A percentile compares a stretch with the other conserved stretches of the same genome.
phyloP scores from a whole-genome alignment of 1,140 invertebrate genomes.

The Matsumurasca onukii region DNA sequence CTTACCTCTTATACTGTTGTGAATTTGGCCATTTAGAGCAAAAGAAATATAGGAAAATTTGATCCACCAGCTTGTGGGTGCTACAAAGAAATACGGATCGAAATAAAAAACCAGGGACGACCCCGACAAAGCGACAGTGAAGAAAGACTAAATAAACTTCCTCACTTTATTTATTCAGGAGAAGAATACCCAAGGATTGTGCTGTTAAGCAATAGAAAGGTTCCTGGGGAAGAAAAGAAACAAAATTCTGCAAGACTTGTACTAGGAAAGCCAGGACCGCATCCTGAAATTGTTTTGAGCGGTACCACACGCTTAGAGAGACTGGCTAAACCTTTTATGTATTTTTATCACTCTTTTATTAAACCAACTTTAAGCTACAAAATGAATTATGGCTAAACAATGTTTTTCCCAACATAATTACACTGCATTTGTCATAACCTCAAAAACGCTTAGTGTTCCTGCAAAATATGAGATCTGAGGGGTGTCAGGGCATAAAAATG shows the following conservation, averaged over 20 bases:
- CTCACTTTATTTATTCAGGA: slow-evolving; percentile 13
- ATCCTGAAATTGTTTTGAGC: slow-evolving; percentile 7
- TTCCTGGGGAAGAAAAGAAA: slow-evolving; percentile 10
- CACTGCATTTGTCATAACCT: not conserved
- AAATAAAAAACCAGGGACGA: slow-evolving; percentile 6
- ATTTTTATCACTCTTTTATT: not conserved
- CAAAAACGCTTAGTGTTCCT: not conserved
- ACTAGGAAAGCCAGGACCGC: not conserved
- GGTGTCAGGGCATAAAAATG: not conserved
- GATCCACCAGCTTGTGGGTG: slow-evolving; percentile 9
- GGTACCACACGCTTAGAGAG: slow-evolving; percentile 21
- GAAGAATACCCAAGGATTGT: slow-evolving; percentile 14
- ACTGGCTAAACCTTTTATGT: not conserved
- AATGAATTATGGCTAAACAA: not conserved
- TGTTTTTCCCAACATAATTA: not conserved
- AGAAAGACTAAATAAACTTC: slow-evolving; percentile 18
- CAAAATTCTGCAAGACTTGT: slow-evolving; percentile 22
- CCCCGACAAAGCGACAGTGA: not conserved
- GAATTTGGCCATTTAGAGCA: slow-evolving; percentile 1
- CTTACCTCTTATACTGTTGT: not conserved
- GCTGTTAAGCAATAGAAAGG: slow-evolving; percentile 1
- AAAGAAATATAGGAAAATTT: slow-evolving; percentile 17
- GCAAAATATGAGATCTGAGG: not conserved
- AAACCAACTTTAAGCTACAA: not conserved
- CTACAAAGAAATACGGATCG: slow-evolving; percentile 4